Base-by-base conservation (phyloP, 1,140 invertebrate genomes). In the Battus philenor region DNA sequence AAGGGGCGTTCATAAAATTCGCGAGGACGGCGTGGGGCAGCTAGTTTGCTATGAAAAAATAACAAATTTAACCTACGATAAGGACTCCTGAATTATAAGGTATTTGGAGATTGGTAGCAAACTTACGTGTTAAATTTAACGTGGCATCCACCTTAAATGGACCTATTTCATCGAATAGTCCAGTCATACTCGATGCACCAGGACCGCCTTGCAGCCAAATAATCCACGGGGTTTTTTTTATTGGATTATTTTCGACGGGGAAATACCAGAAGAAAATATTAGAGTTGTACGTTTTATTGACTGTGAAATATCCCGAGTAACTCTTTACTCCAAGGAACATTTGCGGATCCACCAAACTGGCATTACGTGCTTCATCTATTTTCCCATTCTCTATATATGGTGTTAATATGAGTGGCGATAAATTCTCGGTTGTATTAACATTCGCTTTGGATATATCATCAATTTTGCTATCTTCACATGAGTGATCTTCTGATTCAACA, bases 151-250 rank as follows among this genome's bases (percentile, higher is more conserved):
- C 75, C 26, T 69, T 66, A 44, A 94, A 90, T 0, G 95, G 94
- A 1, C 95, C 95, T 55, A 95, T 90, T 76, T 96, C 94, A 0
- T 90, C 86, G 55, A 97, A 96, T 1, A 97, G 76, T 0, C 94
- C 94, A 53, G 91, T 92, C 38, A 97, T 67, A 0, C 93, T 94
- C 0, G 92, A 91, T 2, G 90, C 90, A 0, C 95, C 95, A 1
- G 95, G 95, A 0, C 93, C 90, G 17, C 93, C 93, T 87, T 94
- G 91, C 9, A 94, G 82, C 93, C 93, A 94, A 18, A 94, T 65
- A 5, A 93, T 61, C 52, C 93, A 87, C 1, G 93, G 93, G 1
- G 88, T 88, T 20, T 81, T 83, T 33, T 83, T 72, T 16, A 79
- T 69, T 2, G 74, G 51, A 15, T 68, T 51, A 83, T 84, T 54